Base-by-base conservation (phyloP, 2,113 vertebrate genomes). In the Anhinga rufa region DNA sequence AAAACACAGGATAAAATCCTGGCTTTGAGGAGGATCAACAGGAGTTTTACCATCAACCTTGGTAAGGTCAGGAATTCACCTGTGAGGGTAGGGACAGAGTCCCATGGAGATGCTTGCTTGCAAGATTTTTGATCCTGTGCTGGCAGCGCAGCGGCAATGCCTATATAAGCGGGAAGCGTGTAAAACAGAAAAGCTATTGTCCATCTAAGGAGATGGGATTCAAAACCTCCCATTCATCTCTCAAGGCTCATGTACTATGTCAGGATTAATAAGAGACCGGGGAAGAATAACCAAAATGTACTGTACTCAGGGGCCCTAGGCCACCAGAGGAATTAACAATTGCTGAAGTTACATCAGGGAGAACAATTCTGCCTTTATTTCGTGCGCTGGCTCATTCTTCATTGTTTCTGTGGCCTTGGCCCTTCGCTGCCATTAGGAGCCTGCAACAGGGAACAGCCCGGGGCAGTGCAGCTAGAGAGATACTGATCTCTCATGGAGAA, bases 281-380 rank as follows among this genome's bases (percentile, higher is more conserved):
- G 92, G 69, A 95, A 88, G 80, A 92, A 92, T 5, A 94, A 81
- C 54, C 80, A 57, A 94, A 95, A 87, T 36, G 72, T 66, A 14
- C 42, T 44, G 10, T 83, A 44, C 68, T 82, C 69, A 36, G 72
- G 84, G 80, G 72, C 80, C 88, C 75, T 25, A n/a, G 58, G 87
- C 90, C 91, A 94, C 74, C 46, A 90, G 81, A 75, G 69, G 40
- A 80, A 84, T 44, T 20, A 88, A 20, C 34, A 92, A 6, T 28
- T 40, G 38, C 95, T 75, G 64, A 75, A 75, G 70, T 82, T 64
- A 92, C 64, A 97, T 79, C 70, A 78, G 44, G 64, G 29, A 96
- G 96, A 92, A 96, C 91, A 97, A 96, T 85, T 44, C 71, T 20
- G 82, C 54, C 94, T 94, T 96, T 95, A 83, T 96, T 78, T 68